phyloP scores from a whole-genome alignment of 2,888 invertebrate species.

The Agrochola circellaris region DNA sequence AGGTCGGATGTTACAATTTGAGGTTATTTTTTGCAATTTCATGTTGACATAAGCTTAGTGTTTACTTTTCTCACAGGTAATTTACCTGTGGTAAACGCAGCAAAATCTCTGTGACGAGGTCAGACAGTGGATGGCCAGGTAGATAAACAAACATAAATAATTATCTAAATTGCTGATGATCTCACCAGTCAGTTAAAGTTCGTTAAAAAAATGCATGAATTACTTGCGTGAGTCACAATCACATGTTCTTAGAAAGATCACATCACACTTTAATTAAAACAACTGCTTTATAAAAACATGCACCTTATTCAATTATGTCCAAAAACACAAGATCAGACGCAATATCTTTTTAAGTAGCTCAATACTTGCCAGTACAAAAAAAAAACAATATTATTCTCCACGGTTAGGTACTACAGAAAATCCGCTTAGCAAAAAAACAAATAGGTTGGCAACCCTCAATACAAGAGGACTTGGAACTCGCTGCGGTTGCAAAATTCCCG shows the following conservation, averaged over 20 bases:
- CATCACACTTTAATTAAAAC: conserved; percentile 9
- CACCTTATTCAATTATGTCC: background rate
- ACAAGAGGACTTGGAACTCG: conserved; percentile 50
- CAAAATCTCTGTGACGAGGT: background rate
- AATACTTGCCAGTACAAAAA: conserved; percentile 8
- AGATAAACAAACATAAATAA: background rate
- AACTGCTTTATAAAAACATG: background rate
- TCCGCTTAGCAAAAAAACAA: conserved; percentile 43
- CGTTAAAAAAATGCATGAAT: conserved; percentile 29
- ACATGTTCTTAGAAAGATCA: conserved; percentile 29
- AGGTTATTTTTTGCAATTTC: background rate
- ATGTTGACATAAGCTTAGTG: background rate
- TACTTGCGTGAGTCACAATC: conserved; percentile 18
- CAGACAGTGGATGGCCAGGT: background rate
- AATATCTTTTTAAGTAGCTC: background rate
- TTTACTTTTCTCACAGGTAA: background rate
- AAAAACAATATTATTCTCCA: conserved; percentile 8
- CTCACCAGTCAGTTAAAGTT: conserved; percentile 20
- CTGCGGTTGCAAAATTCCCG: conserved; percentile 69
- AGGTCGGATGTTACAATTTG: background rate
- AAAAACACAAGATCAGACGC: background rate
- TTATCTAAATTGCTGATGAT: conserved; percentile 28
- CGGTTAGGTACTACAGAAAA: conserved; percentile 17
- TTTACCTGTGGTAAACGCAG: no score
- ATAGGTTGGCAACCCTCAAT: conserved; percentile 61